Base-by-base conservation (phyloP, 2,888 invertebrate genomes). In the Leptinotarsa haldemani region DNA sequence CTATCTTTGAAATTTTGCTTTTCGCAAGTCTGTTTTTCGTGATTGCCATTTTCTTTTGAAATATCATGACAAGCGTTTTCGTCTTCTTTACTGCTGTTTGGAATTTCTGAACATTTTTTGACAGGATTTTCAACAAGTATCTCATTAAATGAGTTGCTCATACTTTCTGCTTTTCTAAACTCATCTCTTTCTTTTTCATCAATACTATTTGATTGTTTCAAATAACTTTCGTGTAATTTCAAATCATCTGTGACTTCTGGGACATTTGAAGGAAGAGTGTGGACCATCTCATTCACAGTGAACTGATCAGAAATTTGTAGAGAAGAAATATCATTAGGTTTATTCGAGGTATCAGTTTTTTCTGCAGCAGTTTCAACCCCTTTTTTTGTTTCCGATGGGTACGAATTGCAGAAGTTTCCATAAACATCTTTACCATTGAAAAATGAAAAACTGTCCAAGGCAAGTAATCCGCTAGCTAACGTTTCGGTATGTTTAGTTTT, bases 391-490 rank as follows among this genome's bases (percentile, higher is more conserved):
- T 18, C 22, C 22, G 46, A 46, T 7, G 68, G 22, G 46, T 56
- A 68, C 1, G 79, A 74, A 48, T 66, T 76, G 74, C 84, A 85
- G 77, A 85, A 83, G 68, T 78, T 81, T 22, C 74, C 77, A 65
- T 80, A 83, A 30, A 83, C 81, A 66, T 86, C 85, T 77, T 85
- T 87, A 3, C 82, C 76, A 12, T 83, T 83, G 73, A 87, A 86
- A 75, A 87, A 87, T 4, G 85, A 84, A 75, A 87, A 85, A 77
- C 83, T 86, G 72, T 88, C 88, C 65, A 87, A 80, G 81, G 86
- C 87, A 13, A 87, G 77, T n/a, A 86, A 77, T 80, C 82, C 86
- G 16, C 58, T 52, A 16, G 56, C 56, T 2, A 86, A 84, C 22
- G 85, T 85, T 68, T 86, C 79, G 75, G 81, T 85, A 64, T 85